Evolutionary conservation across 2,888 invertebrate genomes (phyloP).

Genomic region (Drosophila austrosaltans): DNA sequence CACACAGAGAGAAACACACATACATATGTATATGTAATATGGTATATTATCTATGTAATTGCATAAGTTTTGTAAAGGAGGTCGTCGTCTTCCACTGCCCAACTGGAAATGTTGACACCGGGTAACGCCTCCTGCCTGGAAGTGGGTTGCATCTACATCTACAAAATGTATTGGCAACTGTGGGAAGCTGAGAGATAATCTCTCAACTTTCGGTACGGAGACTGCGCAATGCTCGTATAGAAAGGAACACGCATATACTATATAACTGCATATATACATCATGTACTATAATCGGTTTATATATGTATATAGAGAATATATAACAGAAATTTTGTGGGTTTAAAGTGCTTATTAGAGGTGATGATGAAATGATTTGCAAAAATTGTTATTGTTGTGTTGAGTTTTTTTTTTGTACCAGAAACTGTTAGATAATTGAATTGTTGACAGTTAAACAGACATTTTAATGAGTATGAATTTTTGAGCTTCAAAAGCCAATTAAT

Average conservation of each 20-base stretch:
- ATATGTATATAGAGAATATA: not conserved
- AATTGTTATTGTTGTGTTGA: conserved; percentile 10
- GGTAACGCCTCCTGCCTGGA: conserved; percentile 56
- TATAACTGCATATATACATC: not conserved
- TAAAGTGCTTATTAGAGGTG: conserved; percentile 43
- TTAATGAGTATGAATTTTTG: not conserved
- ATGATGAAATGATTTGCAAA: conserved; percentile 41
- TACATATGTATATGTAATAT: not conserved
- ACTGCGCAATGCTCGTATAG: conserved; percentile 57
- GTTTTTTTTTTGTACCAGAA: conserved; percentile 5
- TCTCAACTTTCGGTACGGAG: conserved; percentile 37
- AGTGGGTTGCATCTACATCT: conserved; percentile 26
- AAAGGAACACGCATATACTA: conserved; percentile 6
- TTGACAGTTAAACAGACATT: conserved; percentile 16
- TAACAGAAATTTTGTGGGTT: conserved; percentile 31
- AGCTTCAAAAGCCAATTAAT: not conserved
- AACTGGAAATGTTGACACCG: conserved; percentile 50
- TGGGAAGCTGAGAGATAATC: conserved; percentile 57
- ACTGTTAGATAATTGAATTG: conserved; percentile 59
- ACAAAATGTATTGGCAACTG: not conserved
- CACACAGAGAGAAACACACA: not conserved
- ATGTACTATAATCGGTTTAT: not conserved
- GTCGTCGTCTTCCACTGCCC: conserved; percentile 28
- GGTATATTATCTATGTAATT: conserved; percentile 47
- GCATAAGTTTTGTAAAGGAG: conserved; percentile 25